These are phyloP conservation scores for Drosophila sordidula DNA, from an alignment of 2,888 invertebrate genomes.

Conservation along the genomic window DNA sequence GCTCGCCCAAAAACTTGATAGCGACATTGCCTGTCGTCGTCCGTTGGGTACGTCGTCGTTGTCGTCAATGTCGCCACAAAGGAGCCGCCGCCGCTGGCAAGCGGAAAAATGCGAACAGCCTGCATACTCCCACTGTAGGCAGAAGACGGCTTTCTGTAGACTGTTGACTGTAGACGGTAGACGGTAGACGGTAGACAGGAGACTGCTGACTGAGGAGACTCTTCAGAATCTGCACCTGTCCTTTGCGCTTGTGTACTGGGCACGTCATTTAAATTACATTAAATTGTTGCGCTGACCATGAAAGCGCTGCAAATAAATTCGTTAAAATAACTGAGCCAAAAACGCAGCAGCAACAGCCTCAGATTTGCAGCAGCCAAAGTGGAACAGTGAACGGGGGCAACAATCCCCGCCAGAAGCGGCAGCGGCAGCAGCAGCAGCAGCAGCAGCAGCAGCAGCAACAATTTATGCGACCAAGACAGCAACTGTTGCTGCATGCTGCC, in stretches of 20 bases:
- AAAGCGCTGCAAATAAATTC: constrained; percentile 81
- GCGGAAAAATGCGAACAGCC: constrained; percentile 74
- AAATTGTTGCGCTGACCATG: constrained; percentile 83
- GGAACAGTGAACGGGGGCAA: constrained; percentile 67
- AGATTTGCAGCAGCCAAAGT: constrained; percentile 73
- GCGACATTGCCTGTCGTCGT: constrained; percentile 75
- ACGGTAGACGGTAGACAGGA: constrained; percentile 15
- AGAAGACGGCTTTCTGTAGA: constrained; percentile 20
- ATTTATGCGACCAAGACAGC: constrained; percentile 67
- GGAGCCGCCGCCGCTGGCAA: constrained; percentile 70
- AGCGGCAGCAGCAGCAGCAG: constrained; percentile 43
- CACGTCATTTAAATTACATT: constrained; percentile 84
- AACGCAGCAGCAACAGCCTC: constrained; percentile 49
- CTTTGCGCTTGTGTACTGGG: constrained; percentile 73
- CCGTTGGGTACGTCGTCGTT: constrained; percentile 70
- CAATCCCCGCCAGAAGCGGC: constrained; percentile 61
- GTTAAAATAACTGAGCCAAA: constrained; percentile 81
- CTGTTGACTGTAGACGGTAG: constrained; percentile 17
- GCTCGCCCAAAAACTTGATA: constrained; percentile 78
- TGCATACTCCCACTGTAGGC: constrained; percentile 73
- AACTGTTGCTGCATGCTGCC: constrained; percentile 42
- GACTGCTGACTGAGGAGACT: constrained; percentile 34
- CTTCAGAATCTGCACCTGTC: constrained; percentile 64
- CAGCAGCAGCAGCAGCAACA: constrained; percentile 56
- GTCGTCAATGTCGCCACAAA: constrained; percentile 74